Evolutionary conservation across 1,140 invertebrate species (phyloP).

Genomic region (Drosophila tristis): DNA sequence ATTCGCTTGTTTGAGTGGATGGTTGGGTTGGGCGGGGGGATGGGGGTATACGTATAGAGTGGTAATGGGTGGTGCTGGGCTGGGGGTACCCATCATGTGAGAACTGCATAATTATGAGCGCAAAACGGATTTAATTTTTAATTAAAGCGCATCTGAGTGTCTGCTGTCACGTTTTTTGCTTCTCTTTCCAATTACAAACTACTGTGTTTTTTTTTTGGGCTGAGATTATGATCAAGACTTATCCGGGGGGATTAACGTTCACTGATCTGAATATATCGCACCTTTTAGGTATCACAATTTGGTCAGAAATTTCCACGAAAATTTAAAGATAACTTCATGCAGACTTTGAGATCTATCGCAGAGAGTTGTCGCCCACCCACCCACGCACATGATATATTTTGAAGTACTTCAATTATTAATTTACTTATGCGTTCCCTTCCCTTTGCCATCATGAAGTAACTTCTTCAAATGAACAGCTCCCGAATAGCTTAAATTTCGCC

Average conservation of each 20-base stretch:
- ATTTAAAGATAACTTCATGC: no score
- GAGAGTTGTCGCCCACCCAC: no score
- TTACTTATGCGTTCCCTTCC: conserved; percentile 1
- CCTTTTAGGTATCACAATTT: no score
- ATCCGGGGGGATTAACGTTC: no score
- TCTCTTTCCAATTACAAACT: neutral
- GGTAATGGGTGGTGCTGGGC: conserved; percentile 1
- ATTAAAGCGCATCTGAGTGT: conserved; percentile 70
- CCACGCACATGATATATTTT: no score
- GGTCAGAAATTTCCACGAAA: no score
- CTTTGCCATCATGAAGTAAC: neutral
- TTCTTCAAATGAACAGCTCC: no score
- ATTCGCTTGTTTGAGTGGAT: conserved; percentile 28
- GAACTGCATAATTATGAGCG: conserved; percentile 74
- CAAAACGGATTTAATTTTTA: conserved; percentile 76
- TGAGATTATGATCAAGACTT: conserved; percentile 7
- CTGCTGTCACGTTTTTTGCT: conserved; percentile 30
- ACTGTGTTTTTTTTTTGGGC: conserved; percentile 25
- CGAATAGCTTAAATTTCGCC: no score
- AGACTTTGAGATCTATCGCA: no score
- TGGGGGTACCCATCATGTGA: conserved; percentile 54
- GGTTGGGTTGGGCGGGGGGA: neutral
- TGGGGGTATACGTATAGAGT: neutral
- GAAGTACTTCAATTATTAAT: no score
- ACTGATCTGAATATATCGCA: no score